Percentiles rank a stretch among this genome's conserved stretches.
Conservation (phyloP, 1,140 invertebrate species). For the Epicauta chinensis region DNA sequence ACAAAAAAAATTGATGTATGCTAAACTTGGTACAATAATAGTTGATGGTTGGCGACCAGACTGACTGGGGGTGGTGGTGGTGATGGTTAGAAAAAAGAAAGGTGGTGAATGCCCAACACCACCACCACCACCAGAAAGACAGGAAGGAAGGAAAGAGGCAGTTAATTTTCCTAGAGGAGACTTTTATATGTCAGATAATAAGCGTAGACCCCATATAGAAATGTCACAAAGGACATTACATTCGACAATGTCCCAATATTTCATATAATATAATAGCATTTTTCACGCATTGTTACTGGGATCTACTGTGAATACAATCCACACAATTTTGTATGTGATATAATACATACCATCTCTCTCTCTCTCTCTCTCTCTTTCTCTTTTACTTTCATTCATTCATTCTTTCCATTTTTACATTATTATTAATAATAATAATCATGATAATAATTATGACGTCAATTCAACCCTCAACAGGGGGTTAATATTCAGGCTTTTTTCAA, state of each 20-base stretch:
- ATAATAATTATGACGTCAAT: conserved; percentile 4
- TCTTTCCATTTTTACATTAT: too few species aligned
- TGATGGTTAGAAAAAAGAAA: too few species aligned
- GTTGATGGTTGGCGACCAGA: too few species aligned
- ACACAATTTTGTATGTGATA: too few species aligned
- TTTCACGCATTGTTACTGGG: conserved; percentile 14
- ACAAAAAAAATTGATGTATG: too few species aligned
- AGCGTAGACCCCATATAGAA: conserved; percentile 12
- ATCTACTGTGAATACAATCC: too few species aligned
- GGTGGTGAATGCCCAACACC: too few species aligned
- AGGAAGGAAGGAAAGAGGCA: background rate
- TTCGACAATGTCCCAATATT: conserved; percentile 13
- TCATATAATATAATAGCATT: conserved; percentile 9
- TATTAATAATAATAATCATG: too few species aligned
- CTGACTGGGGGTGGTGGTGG: too few species aligned
- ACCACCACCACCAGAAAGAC: too few species aligned
- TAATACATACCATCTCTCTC: conserved; percentile 1
- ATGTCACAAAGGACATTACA: conserved; percentile 16
- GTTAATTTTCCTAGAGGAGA: conserved; percentile 10
- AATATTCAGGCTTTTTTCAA: conserved; percentile 2
- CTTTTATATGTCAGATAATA: conserved; percentile 17
- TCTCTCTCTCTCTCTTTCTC: background rate
- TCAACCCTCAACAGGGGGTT: conserved; percentile 1
- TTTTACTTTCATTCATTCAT: too few species aligned
- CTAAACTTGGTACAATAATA: too few species aligned